These are phyloP conservation scores for Pelecanus crispus DNA, from an alignment of 2,113 vertebrate species.

Conservation along the genomic window DNA sequence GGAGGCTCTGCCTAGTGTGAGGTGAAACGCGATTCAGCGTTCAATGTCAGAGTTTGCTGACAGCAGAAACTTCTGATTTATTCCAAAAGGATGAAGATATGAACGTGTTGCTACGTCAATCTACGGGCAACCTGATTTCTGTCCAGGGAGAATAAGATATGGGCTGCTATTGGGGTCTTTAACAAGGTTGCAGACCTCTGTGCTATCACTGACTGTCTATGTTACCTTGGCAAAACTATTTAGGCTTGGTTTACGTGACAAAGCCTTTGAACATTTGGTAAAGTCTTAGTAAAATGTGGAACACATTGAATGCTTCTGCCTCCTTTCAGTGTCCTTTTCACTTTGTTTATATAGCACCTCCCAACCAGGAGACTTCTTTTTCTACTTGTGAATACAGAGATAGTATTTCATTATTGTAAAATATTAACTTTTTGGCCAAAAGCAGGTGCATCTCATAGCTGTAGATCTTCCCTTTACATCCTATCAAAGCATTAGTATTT, in stretches of 20 bases:
- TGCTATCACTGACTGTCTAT: background rate
- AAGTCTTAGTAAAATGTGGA: background rate
- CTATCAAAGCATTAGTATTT: background rate
- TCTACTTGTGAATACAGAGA: background rate
- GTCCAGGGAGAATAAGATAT: no score
- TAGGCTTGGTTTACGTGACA: background rate
- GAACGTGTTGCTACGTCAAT: fast-evolving
- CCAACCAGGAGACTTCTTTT: background rate
- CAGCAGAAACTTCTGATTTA: background rate
- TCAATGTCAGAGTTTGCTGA: background rate
- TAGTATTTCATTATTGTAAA: background rate
- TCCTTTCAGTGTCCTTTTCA: background rate
- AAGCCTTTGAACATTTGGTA: background rate
- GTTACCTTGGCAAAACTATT: background rate
- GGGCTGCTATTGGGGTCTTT: background rate
- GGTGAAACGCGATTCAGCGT: background rate
- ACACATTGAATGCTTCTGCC: background rate
- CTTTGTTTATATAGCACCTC: background rate
- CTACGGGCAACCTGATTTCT: background rate
- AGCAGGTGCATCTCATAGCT: background rate
- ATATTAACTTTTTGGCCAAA: background rate
- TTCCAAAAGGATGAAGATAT: background rate
- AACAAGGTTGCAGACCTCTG: background rate
- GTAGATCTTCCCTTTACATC: background rate
- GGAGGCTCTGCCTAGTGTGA: background rate